These are phyloP conservation scores for Apotomis capreana DNA, from an alignment of 2,888 invertebrate genomes.

Conservation along the genomic window DNA sequence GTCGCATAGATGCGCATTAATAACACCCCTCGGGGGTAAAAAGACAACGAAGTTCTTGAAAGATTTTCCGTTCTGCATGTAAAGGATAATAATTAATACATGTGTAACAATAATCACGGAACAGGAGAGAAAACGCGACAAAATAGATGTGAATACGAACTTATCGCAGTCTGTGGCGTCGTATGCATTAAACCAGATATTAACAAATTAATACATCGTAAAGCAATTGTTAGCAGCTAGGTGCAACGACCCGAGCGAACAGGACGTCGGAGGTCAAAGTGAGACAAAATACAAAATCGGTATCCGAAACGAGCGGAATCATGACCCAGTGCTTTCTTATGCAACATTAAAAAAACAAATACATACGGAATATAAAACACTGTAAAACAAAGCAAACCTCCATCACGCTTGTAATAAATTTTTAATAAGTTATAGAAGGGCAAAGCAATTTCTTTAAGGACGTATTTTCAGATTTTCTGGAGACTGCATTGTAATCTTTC, in stretches of 20 bases:
- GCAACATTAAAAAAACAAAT: not conserved
- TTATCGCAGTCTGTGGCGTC: constrained; percentile 18
- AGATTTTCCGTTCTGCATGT: not conserved
- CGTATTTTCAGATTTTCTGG: too few species aligned
- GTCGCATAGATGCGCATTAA: too few species aligned
- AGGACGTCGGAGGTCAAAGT: constrained; percentile 34
- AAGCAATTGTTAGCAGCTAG: constrained; percentile 46
- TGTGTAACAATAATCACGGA: not conserved
- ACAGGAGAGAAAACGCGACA: constrained; percentile 4
- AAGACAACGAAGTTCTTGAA: not conserved
- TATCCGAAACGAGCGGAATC: constrained; percentile 59
- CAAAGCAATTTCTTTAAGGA: too few species aligned
- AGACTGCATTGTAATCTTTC: too few species aligned
- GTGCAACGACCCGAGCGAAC: constrained; percentile 46
- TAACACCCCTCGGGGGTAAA: too few species aligned
- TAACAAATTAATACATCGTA: constrained; percentile 46
- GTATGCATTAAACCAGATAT: constrained; percentile 19
- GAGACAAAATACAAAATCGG: constrained; percentile 52
- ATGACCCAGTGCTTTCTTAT: constrained; percentile 52
- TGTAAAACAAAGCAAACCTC: not conserved
- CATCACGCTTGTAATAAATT: too few species aligned
- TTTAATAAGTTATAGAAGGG: too few species aligned
- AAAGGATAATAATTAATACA: not conserved
- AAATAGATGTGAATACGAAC: not conserved
- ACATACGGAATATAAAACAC: not conserved